These are phyloP conservation scores for Globia sparganii DNA, from an alignment of 2,888 invertebrate genomes.

Conservation along the genomic window DNA sequence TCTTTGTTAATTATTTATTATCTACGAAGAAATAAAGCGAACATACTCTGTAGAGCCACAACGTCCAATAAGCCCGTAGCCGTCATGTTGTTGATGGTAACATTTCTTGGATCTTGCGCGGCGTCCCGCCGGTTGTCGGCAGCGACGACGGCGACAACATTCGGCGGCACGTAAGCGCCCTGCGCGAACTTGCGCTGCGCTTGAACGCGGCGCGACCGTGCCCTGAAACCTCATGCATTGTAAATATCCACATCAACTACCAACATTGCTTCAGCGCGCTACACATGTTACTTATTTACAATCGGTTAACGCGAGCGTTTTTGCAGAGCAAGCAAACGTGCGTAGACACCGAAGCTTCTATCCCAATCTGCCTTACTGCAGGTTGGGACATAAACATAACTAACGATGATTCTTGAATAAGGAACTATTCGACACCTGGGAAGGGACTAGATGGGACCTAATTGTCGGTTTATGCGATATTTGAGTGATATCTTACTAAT, in stretches of 20 bases:
- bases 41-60: constrained; percentile 70
- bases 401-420: not conserved
- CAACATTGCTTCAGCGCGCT: not conserved
- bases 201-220: constrained; percentile 62
- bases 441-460: not conserved
- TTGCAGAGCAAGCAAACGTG: not conserved
- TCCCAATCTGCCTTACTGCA: not conserved
- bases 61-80: constrained; percentile 66
- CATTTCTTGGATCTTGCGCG: constrained; percentile 20
- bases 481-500: no score
- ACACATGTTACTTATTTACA: not conserved
- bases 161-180: constrained; percentile 71
- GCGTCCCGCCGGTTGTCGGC: constrained; percentile 28
- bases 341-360: not conserved
- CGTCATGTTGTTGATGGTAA: constrained; percentile 36
- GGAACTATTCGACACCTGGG: not conserved
- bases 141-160: not conserved
- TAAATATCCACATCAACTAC: not conserved
- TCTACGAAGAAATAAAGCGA: not conserved
- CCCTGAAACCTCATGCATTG: constrained; percentile 34
- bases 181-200: constrained; percentile 80
- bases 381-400: no score
- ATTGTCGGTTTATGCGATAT: not conserved
- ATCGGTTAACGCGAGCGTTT: not conserved
- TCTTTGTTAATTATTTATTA: not conserved